Percentiles rank a stretch among this genome's conserved stretches.
Evolutionary conservation across 2,888 invertebrate species (phyloP).

Genomic region (Torymus texanus): DNA sequence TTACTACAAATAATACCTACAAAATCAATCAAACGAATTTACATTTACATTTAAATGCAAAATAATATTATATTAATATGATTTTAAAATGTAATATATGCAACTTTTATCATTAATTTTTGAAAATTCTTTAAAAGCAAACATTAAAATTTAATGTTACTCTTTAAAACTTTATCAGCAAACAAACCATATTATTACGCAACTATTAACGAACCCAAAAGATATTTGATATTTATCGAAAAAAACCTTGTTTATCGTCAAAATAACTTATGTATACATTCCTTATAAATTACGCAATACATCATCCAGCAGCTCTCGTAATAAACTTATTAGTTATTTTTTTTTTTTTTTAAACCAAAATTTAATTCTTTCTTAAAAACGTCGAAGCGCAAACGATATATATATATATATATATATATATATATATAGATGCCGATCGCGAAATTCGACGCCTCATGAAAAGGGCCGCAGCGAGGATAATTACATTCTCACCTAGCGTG

Average conservation of each 20-base stretch:
- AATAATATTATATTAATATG: no score
- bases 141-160: no score
- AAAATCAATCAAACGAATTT: no score
- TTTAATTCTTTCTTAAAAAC: slow-evolving; percentile 46
- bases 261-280: slow-evolving; percentile 6
- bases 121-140: no score
- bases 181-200: no score
- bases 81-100: no score
- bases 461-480: slow-evolving; percentile 43
- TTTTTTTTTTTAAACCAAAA: slow-evolving; percentile 17
- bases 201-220: slow-evolving; percentile 1
- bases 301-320: neutral
- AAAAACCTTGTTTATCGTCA: slow-evolving; percentile 10
- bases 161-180: no score
- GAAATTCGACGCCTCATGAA: slow-evolving; percentile 47
- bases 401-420: no score
- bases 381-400: slow-evolving; percentile 35
- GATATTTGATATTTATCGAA: slow-evolving; percentile 12
- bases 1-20: no score
- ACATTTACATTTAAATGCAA: no score
- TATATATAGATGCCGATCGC: slow-evolving; percentile 37
- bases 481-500: slow-evolving; percentile 48
- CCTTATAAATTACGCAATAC: slow-evolving; percentile 1
- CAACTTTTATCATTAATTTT: no score
- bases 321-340: neutral